Percentiles rank a stretch among this genome's conserved stretches.
These are phyloP conservation scores for Cygnus olor DNA, from an alignment of 2,797 vertebrate genomes.

Conservation along the genomic window DNA sequence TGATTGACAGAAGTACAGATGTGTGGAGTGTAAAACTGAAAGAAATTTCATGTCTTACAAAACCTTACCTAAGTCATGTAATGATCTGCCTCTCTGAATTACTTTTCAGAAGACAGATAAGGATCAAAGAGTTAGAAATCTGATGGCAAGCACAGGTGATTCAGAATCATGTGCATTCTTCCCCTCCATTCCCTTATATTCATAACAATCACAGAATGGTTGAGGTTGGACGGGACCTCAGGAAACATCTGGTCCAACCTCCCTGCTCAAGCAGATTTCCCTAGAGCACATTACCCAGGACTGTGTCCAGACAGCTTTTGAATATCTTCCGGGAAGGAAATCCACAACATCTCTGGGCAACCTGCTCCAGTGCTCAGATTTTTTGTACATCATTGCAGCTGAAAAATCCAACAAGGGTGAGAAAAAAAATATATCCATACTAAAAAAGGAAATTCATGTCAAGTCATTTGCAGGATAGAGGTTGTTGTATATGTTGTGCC, in stretches of 20 bases:
- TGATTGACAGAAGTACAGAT: neutral
- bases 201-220: neutral
- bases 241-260: no score
- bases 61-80: neutral
- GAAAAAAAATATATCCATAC: no score
- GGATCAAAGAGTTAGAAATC: constrained; percentile 17
- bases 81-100: constrained; percentile 25
- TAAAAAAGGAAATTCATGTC: neutral
- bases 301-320: no score
- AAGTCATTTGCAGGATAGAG: neutral
- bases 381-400: neutral
- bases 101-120: constrained; percentile 7
- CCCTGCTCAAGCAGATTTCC: no score
- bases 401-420: neutral
- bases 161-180: neutral
- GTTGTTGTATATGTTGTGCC: neutral
- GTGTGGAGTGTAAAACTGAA: neutral
- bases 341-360: no score
- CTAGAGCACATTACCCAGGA: no score
- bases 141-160: neutral
- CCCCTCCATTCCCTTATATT: no score
- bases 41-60: neutral
- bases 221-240: no score
- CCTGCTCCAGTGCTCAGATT: no score
- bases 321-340: no score